Evolutionary conservation across 2,113 vertebrate genomes (phyloP).

Genomic region (Amphiprion ocellaris): DNA sequence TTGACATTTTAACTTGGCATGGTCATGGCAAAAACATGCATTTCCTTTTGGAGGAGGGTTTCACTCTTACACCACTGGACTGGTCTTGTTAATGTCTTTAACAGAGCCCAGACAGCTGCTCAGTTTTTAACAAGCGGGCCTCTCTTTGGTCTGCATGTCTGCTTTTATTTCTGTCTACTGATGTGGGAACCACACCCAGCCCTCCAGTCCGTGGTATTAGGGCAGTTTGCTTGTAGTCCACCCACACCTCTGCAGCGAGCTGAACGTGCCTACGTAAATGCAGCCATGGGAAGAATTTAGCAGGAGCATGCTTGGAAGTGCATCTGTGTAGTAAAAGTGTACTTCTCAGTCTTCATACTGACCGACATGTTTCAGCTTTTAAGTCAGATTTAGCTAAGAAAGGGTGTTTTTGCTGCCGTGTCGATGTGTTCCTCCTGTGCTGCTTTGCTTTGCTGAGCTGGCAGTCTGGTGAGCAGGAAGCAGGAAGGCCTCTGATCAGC

Average conservation of each 20-base stretch:
- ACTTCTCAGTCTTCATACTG: not conserved
- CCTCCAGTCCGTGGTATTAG: slow-evolving; percentile 19
- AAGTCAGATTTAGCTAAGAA: not conserved
- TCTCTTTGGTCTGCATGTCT: slow-evolving; percentile 17
- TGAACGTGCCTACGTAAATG: slow-evolving; percentile 1
- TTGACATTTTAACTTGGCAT: not conserved
- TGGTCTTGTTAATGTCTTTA: too few relatives aligned
- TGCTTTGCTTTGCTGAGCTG: slow-evolving; percentile 44
- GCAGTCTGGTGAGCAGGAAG: slow-evolving; percentile 44
- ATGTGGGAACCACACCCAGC: slow-evolving; percentile 54
- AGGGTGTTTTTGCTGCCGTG: slow-evolving; percentile 1
- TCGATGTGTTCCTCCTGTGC: slow-evolving; percentile 7
- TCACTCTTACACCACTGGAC: too few relatives aligned
- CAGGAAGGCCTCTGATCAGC: slow-evolving; percentile 46
- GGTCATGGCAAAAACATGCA: too few relatives aligned
- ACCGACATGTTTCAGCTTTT: not conserved
- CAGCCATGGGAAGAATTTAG: slow-evolving; percentile 17
- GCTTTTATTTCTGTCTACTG: slow-evolving; percentile 33
- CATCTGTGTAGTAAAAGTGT: too few relatives aligned
- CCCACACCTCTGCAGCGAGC: slow-evolving; percentile 39
- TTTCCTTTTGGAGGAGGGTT: too few relatives aligned
- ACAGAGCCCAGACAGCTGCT: too few relatives aligned
- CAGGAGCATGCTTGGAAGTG: not conserved
- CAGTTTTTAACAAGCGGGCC: too few relatives aligned
- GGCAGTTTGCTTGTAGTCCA: slow-evolving; percentile 32